phyloP scores from a whole-genome alignment of 2,113 vertebrate species.

The Rhineura floridana region DNA sequence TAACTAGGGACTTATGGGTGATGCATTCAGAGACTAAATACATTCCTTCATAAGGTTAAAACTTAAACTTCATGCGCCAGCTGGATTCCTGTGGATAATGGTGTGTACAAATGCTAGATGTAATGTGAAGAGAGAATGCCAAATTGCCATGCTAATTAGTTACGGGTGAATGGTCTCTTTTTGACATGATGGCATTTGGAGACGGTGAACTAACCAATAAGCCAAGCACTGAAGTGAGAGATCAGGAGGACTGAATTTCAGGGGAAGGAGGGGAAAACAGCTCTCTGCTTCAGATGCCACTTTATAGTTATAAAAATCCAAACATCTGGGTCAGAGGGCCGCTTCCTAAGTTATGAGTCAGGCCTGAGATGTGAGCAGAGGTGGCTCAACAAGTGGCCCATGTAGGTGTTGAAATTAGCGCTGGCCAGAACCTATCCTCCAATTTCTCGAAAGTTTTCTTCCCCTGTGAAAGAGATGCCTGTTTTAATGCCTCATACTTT shows the following conservation, averaged over 20 bases:
- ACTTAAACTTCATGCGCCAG: slow-evolving; percentile 61
- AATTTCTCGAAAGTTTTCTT: too few species aligned
- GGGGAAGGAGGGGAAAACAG: slow-evolving; percentile 45
- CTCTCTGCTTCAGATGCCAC: slow-evolving; percentile 22
- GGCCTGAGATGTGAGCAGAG: background rate
- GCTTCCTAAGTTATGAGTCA: background rate
- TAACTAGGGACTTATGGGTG: slow-evolving; percentile 36
- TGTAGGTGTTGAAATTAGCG: background rate
- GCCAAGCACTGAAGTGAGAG: slow-evolving; percentile 66
- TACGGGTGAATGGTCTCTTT: slow-evolving; percentile 64
- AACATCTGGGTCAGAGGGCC: background rate
- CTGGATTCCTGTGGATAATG: slow-evolving; percentile 54
- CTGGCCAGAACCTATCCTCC: too few species aligned
- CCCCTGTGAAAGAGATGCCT: too few species aligned
- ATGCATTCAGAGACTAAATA: slow-evolving; percentile 29
- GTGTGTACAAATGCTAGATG: slow-evolving; percentile 57
- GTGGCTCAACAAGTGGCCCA: background rate
- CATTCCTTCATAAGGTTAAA: slow-evolving; percentile 60
- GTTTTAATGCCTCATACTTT: too few species aligned
- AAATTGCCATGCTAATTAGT: slow-evolving; percentile 66
- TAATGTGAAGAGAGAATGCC: slow-evolving; percentile 59
- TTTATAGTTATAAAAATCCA: background rate
- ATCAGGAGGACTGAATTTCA: slow-evolving; percentile 59
- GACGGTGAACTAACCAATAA: slow-evolving; percentile 60
- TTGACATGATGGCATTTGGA: slow-evolving; percentile 67